Conservation (phyloP, 2,797 vertebrate genomes). For the Ibycter americanus region DNA sequence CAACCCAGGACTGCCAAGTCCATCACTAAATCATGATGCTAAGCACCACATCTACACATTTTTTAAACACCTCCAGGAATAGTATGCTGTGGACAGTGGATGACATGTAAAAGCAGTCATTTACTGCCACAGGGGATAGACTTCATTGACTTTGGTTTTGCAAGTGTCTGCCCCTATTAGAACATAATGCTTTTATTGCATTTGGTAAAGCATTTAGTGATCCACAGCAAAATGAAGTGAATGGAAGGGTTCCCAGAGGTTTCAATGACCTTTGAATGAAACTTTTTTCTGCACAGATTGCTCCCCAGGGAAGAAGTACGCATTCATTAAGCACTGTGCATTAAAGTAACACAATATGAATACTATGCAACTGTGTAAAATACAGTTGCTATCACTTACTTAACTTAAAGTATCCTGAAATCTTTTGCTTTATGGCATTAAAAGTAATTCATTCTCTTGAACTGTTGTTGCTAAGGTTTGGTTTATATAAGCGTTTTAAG, state of each 20-base stretch:
- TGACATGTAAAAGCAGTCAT: neutral
- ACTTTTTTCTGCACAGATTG: neutral
- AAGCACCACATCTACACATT: too few species aligned
- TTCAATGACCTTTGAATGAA: slow-evolving; percentile 13
- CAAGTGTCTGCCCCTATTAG: neutral
- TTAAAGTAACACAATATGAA: slow-evolving; percentile 5
- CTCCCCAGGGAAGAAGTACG: neutral
- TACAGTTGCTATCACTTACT: neutral
- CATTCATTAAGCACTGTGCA: neutral
- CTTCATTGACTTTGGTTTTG: neutral
- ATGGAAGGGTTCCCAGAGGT: neutral
- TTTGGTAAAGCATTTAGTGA: neutral
- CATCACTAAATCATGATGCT: too few species aligned
- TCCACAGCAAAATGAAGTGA: slow-evolving; percentile 7
- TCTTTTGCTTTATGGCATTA: neutral
- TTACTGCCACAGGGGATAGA: neutral
- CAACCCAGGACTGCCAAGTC: too few species aligned
- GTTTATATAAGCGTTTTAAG: neutral
- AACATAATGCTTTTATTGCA: neutral
- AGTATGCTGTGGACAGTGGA: neutral
- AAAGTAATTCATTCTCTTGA: neutral
- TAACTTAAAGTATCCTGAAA: neutral
- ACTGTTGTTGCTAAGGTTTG: neutral
- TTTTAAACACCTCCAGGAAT: too few species aligned
- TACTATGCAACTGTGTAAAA: neutral